Base-by-base conservation (phyloP, 2,888 invertebrate genomes). In the Crossocerus cetratus region DNA sequence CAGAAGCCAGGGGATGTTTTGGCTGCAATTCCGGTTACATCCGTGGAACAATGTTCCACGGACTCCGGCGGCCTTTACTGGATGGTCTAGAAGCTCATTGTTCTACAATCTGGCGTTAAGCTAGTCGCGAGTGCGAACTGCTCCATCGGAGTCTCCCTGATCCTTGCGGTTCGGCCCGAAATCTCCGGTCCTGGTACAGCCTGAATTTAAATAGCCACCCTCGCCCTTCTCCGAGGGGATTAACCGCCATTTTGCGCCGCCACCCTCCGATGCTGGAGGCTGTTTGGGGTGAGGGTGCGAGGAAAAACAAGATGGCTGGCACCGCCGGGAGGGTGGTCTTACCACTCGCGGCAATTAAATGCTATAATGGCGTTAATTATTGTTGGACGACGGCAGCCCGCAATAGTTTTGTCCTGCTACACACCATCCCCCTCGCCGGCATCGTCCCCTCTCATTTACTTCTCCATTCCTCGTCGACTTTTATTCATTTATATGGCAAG, bases 331-430 rank as follows among this genome's bases (percentile, higher is more conserved):
- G 71, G 75, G 71, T 69, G 78, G 78, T 69, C 74, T 76, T 77
- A 74, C 63, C 79, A 81, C 80, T 82, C 77, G 83, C 83, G 82
- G 80, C 85, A 86, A 86, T 86, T 86, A 86, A 86, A 86, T 84
- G 83, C 85, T 82, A 83, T 86, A 86, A 86, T 86, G 81, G 83
- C 81, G 81, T 86, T 86, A 86, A 86, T 86, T 86, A 86, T 86
- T 80, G 81, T 77, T 73, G 82, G 80, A 81, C 78, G 80, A 56
- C 68, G 65, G 4, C 58, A 16, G 59, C 60, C 73, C 63, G 85
- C 53, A 59, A 83, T 81, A 76, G 69, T 84, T 80, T 85, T 80
- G 85, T 83, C 85, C 82, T 20, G 3, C 11, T 20, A 57, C 59
- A 23, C 65, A 32, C 60, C 74, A 44, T 53, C 56, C 43, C 61